Percentiles rank a stretch among this genome's conserved stretches.
Evolutionary conservation across 1,140 invertebrate genomes (phyloP).

Genomic region (Pteromalus puparum): DNA sequence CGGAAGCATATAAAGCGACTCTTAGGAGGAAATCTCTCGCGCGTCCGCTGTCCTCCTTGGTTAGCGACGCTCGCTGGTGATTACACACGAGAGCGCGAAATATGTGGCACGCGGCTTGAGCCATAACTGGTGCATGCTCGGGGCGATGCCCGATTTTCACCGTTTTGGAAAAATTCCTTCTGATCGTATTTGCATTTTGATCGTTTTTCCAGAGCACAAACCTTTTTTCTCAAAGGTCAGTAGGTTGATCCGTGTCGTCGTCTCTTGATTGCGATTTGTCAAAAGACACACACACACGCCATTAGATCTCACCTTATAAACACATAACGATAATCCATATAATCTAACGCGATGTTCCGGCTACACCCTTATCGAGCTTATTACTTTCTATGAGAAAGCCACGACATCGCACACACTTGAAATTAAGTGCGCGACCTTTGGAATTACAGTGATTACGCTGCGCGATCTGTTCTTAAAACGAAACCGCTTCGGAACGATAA

Average conservation of each 20-base stretch:
- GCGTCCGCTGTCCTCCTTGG: constrained; percentile 33
- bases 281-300: too few species aligned
- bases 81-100: constrained; percentile 16
- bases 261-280: neutral
- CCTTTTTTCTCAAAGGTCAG: too few species aligned
- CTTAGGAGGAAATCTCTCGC: constrained; percentile 7
- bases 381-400: neutral
- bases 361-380: neutral
- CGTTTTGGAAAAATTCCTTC: neutral
- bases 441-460: neutral
- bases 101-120: constrained; percentile 24
- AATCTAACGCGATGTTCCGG: too few species aligned
- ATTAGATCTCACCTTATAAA: too few species aligned
- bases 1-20: too few species aligned
- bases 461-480: neutral
- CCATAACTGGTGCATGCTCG: neutral
- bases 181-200: neutral
- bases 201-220: neutral
- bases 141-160: constrained; percentile 2
- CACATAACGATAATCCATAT: too few species aligned
- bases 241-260: too few species aligned
- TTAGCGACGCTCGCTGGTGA: constrained; percentile 14
- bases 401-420: too few species aligned
- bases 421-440: neutral
- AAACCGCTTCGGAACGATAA: neutral